phyloP scores from a whole-genome alignment of 2,113 vertebrate species.

The Charadrius vociferus region DNA sequence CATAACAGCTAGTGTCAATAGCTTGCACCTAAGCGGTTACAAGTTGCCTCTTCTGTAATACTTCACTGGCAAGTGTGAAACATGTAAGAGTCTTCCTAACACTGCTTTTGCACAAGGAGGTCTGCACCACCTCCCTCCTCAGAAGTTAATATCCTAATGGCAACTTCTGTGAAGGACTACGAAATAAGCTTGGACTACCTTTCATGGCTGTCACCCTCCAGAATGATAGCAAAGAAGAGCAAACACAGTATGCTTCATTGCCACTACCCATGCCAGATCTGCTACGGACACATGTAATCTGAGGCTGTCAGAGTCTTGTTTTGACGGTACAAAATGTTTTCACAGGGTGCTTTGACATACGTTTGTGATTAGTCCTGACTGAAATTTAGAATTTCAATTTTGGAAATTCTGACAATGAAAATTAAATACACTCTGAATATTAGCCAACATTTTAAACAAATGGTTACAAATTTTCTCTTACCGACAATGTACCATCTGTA shows the following conservation, averaged over 20 bases:
- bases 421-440: not conserved
- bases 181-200: not conserved
- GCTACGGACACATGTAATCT: not conserved
- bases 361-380: not conserved
- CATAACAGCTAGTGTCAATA: not conserved
- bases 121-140: not conserved
- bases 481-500: not conserved
- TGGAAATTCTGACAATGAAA: not conserved
- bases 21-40: not conserved
- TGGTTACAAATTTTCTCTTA: not conserved
- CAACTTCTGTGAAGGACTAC: not conserved
- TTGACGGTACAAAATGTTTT: not conserved
- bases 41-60: not conserved
- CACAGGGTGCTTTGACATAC: not conserved
- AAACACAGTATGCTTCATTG: not conserved
- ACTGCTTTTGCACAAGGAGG: not conserved
- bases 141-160: not conserved
- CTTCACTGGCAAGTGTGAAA: not conserved
- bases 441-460: not conserved
- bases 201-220: not conserved
- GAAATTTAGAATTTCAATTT: not conserved
- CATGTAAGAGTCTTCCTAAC: not conserved
- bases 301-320: not conserved
- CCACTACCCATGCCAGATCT: not conserved
- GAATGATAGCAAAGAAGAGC: not conserved